These are phyloP conservation scores for Periparus ater DNA, from an alignment of 2,797 vertebrate species.

Conservation along the genomic window DNA sequence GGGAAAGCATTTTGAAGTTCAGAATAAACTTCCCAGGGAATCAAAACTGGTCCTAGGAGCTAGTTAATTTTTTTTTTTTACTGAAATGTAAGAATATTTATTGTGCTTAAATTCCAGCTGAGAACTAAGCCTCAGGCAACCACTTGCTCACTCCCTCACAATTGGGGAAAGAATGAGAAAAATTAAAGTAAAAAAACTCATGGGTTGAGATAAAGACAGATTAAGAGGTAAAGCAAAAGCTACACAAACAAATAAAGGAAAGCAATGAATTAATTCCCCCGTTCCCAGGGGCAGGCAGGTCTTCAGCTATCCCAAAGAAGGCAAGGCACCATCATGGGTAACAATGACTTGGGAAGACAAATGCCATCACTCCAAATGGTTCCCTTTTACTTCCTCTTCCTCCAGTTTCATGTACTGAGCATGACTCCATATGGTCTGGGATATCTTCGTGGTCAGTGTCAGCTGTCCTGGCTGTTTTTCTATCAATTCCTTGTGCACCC, in stretches of 20 bases:
- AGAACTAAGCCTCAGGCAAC: neutral
- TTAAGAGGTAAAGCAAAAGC: neutral
- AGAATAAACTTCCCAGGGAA: constrained; percentile 1
- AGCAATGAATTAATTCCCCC: accelerated
- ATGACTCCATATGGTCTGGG: neutral
- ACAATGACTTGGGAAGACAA: neutral
- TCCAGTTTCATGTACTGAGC: neutral
- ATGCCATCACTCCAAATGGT: neutral
- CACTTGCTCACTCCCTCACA: neutral
- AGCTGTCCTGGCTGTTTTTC: no score
- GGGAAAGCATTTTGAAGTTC: constrained; percentile 5
- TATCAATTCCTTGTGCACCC: neutral
- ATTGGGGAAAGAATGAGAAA: neutral
- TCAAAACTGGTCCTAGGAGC: neutral
- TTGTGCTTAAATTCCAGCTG: neutral
- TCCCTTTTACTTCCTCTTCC: neutral
- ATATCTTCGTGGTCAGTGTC: neutral
- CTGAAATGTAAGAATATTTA: neutral
- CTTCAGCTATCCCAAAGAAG: neutral
- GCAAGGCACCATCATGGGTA: accelerated
- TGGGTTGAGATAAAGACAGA: neutral
- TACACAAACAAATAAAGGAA: neutral
- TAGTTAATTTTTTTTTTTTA: neutral
- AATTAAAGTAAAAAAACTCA: neutral
- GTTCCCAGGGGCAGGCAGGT: neutral